Evolutionary conservation across 2,888 invertebrate genomes (phyloP), one percentile per base, ranked within the genome.

Genomic region (Latheticus oryzae): DNA sequence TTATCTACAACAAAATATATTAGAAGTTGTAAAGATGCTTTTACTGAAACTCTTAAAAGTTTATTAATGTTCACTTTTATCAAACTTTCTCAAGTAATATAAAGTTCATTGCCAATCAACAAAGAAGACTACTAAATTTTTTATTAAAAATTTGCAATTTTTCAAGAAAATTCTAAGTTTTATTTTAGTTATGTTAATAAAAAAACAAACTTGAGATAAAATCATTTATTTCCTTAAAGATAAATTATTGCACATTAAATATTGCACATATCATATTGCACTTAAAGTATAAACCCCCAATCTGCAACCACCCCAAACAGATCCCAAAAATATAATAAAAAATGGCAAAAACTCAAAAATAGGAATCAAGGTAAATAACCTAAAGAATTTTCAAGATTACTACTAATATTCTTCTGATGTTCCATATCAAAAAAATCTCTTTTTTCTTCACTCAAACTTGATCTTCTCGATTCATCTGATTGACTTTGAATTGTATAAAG

Each of bases 311-410:
- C 21, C 58, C 58, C 30, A 16, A 48, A 8, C 16, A 19, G n/a
- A 37, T 23, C 50, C 33, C 24, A 56, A 40, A 50, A 55, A 12
- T 12, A n/a, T n/a, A n/a, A n/a, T n/a, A 4, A 37, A 40, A 32
- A 52, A 58, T 53, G 58, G 52, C 58, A 53, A n/a, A n/a, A n/a
- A n/a, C n/a, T n/a, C n/a, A n/a, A n/a, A n/a, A n/a, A n/a, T n/a
- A n/a, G 15, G 32, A 37, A 13, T 66, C 50, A 86, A 7, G 87
- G 87, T 51, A 87, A 75, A 73, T 87, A 87, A 3, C 87, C 87
- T 13, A 87, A 73, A 2, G 86, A 86, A 66, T 86, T 85, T 73
- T 87, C 87, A 24, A 87, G 78, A 66, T 83, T 85, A 32, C 26
- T 81, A 64, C 83, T 83, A 9, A 65, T 67, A 15, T 65, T 67